Conservation (phyloP, 2,888 invertebrate genomes). For the Ennomos quercinarius region DNA sequence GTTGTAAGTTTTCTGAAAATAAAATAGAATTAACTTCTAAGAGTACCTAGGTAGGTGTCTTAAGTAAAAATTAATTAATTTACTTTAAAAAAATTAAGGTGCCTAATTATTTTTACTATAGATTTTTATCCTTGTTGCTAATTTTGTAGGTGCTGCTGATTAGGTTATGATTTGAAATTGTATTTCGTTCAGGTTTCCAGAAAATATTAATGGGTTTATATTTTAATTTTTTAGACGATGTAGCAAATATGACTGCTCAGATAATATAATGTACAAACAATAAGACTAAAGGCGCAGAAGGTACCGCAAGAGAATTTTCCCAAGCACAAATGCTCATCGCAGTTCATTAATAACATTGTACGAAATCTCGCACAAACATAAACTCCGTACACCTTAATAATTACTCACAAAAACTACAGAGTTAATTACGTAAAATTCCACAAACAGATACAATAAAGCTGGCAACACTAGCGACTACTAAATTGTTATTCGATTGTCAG, state of each 20-base stretch:
- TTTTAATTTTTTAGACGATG: no score
- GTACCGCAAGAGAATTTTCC: conserved; percentile 40
- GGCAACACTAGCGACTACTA: conserved; percentile 50
- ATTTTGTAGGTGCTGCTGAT: no score
- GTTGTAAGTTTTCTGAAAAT: no score
- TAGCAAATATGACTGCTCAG: not conserved
- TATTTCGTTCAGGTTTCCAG: no score
- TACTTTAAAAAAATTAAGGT: no score
- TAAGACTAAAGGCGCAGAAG: conserved; percentile 11
- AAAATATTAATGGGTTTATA: no score
- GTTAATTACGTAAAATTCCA: conserved; percentile 81
- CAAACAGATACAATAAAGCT: conserved; percentile 60
- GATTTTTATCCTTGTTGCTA: no score
- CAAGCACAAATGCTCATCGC: conserved; percentile 50
- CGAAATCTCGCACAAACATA: conserved; percentile 60
- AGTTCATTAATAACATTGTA: conserved; percentile 71
- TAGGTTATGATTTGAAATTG: no score
- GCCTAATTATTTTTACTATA: no score
- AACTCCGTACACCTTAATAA: conserved; percentile 62
- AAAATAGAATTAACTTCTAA: no score
- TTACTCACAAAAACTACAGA: conserved; percentile 71
- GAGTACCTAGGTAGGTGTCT: no score
- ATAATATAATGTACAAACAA: not conserved
- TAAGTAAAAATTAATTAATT: no score
- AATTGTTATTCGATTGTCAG: conserved; percentile 60